phyloP scores from a whole-genome alignment of 2,113 vertebrate genomes.

The Trematocara unimaculatum region DNA sequence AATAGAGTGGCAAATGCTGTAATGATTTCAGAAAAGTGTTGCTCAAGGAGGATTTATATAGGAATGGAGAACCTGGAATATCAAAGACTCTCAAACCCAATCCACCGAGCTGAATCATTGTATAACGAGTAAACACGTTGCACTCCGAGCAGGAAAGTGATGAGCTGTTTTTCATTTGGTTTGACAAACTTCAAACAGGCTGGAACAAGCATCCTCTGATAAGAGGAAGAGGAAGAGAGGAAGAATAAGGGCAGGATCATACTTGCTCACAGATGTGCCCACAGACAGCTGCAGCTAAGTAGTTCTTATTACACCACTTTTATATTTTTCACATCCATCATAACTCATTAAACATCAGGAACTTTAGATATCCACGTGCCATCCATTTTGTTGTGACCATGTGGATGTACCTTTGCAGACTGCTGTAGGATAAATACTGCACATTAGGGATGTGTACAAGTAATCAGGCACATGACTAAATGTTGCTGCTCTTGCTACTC shows the following conservation, averaged over 20 bases:
- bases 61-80: not conserved
- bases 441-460: not conserved
- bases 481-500: not conserved
- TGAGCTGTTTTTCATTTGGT: not conserved
- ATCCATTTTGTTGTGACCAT: not conserved
- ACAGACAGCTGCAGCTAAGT: not conserved
- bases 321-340: not conserved
- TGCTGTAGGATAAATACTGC: not conserved
- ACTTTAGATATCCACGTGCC: not conserved
- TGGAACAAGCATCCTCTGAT: not conserved
- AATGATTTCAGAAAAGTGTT: conserved; percentile 5
- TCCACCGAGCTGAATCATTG: not conserved
- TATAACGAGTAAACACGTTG: not conserved
- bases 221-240: not conserved
- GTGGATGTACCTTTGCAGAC: not conserved
- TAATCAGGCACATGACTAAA: not conserved
- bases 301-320: not conserved
- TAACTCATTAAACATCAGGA: not conserved
- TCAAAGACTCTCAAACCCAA: not conserved
- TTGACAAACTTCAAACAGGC: not conserved
- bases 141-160: not conserved
- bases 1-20: not conserved
- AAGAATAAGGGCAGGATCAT: not conserved
- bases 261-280: not conserved
- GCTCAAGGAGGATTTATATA: not conserved